Percentiles rank a stretch among this genome's conserved stretches.
These are phyloP conservation scores for Alfaro cultratus DNA, from an alignment of 2,797 vertebrate genomes.

Conservation along the genomic window DNA sequence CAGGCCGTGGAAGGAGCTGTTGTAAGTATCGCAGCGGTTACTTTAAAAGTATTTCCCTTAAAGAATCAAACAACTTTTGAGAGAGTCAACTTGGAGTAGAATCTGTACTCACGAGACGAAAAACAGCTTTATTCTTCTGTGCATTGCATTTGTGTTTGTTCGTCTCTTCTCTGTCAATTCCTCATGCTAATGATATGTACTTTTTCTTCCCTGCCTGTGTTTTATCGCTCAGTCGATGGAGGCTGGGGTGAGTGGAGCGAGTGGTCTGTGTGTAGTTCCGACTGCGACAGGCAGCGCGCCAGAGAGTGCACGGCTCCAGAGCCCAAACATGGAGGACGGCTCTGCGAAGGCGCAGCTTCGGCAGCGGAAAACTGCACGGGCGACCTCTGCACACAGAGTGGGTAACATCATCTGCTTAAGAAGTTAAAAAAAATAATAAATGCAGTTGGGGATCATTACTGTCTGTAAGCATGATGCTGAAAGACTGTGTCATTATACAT, in stretches of 20 bases:
- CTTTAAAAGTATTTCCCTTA: slow-evolving; percentile 27
- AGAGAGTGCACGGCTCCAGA: slow-evolving; percentile 88
- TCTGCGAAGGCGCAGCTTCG: slow-evolving; percentile 89
- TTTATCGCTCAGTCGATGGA: slow-evolving; percentile 65
- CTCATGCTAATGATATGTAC: neutral
- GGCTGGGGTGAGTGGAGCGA: slow-evolving; percentile 81
- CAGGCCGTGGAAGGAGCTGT: slow-evolving; percentile 31
- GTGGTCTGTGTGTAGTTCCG: slow-evolving; percentile 88
- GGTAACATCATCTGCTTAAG: slow-evolving; percentile 35
- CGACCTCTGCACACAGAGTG: slow-evolving; percentile 94
- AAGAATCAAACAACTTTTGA: slow-evolving; percentile 27
- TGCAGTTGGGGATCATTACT: slow-evolving; percentile 30
- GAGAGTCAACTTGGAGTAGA: slow-evolving; percentile 10
- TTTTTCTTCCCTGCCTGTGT: neutral
- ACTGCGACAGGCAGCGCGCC: slow-evolving; percentile 87
- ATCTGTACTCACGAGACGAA: slow-evolving; percentile 9
- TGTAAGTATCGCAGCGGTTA: slow-evolving; percentile 27
- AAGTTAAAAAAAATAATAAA: slow-evolving; percentile 8
- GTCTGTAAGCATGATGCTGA: slow-evolving; percentile 28
- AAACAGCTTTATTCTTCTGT: neutral
- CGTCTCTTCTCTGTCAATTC: neutral
- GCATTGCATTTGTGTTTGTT: neutral
- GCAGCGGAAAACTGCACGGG: slow-evolving; percentile 94
- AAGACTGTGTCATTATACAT: slow-evolving; percentile 43
- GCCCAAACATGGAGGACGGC: slow-evolving; percentile 89